Percentiles rank a stretch among this genome's conserved stretches.
These are phyloP conservation scores for Borostomias antarcticus DNA, from an alignment of 2,797 vertebrate species.

Conservation along the genomic window DNA sequence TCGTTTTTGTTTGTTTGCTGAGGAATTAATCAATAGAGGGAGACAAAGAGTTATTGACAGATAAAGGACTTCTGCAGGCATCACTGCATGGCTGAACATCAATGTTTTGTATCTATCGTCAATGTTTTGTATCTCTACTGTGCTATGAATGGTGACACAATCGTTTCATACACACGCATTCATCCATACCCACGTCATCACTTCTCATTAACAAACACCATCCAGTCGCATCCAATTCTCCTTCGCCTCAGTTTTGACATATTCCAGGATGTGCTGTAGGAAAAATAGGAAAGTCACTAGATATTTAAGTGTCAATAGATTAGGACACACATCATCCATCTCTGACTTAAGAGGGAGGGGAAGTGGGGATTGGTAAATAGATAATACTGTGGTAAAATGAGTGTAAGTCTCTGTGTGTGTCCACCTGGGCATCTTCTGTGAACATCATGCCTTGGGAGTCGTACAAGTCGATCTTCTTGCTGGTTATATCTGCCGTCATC, in stretches of 20 bases:
- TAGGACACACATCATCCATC: not conserved
- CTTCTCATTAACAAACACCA: constrained; percentile 86
- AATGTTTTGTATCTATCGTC: too few relatives aligned
- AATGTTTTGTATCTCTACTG: not conserved
- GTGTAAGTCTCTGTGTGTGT: too few relatives aligned
- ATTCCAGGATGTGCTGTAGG: constrained; percentile 91
- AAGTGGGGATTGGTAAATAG: not conserved
- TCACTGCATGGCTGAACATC: not conserved
- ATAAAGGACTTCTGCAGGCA: constrained; percentile 16
- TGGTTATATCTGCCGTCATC: constrained; percentile 88
- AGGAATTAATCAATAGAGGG: constrained; percentile 75
- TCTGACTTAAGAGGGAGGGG: not conserved
- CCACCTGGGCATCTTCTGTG: constrained; percentile 83
- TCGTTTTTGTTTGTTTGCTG: constrained; percentile 98
- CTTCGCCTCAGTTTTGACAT: constrained; percentile 92
- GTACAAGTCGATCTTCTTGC: constrained; percentile 90
- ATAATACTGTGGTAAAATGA: not conserved
- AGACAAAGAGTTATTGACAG: constrained; percentile 12
- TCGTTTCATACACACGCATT: not conserved
- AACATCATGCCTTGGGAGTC: constrained; percentile 94
- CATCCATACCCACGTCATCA: not conserved
- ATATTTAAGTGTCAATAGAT: not conserved
- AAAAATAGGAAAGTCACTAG: not conserved
- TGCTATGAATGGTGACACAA: not conserved
- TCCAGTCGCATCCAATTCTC: constrained; percentile 95